Evolutionary conservation across 1,140 invertebrate species (phyloP), one percentile per base, ranked within the genome.

Genomic region (Drosophila nikananu): DNA sequence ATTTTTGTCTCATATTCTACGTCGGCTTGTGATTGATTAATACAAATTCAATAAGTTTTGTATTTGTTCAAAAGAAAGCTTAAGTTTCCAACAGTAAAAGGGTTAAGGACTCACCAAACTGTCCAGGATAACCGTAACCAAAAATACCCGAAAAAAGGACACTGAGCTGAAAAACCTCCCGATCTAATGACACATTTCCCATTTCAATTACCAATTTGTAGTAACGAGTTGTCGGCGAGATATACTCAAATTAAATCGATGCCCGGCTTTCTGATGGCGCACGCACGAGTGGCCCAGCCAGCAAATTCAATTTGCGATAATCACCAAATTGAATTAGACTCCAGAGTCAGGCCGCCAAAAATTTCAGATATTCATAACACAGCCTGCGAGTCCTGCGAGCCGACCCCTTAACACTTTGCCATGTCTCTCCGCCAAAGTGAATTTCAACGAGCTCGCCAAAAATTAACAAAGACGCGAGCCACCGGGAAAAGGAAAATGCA

Each of bases 381-480:
- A 87, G 61, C 65, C 63, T 25, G 49, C 25, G 23, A 44, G 44
- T 42, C 13, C 41, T 25, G 35, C 23, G 5, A 37, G 23, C 32
- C 32, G 35, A 39, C 59, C 72, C 64, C 66, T 84, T 84, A 81
- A 84, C 84, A 89, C 84, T 84, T 90, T 61, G 39, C 35, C 54
- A 39, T 12, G 37, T 52, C 51, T 25, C 23, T n/a, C 15, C 9
- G 83, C 71, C 60, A 81, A 90, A 80, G 81, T 89, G 86, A 86
- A 75, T 90, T 73, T 86, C 79, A 91, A 86, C 86, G 82, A 90
- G 86, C 79, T 71, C 86, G 76, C 82, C 82, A 89, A 86, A 91
- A 91, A 90, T 92, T 91, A 92, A 92, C 89, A 91, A 86, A 78
- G 77, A 75, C 57, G 30, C 51, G 49, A 61, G 37, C 63, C 54